A percentile compares a stretch with the other conserved stretches of the same genome.
phyloP scores from a whole-genome alignment of 2,888 invertebrate genomes.

The Lapara coniferarum region DNA sequence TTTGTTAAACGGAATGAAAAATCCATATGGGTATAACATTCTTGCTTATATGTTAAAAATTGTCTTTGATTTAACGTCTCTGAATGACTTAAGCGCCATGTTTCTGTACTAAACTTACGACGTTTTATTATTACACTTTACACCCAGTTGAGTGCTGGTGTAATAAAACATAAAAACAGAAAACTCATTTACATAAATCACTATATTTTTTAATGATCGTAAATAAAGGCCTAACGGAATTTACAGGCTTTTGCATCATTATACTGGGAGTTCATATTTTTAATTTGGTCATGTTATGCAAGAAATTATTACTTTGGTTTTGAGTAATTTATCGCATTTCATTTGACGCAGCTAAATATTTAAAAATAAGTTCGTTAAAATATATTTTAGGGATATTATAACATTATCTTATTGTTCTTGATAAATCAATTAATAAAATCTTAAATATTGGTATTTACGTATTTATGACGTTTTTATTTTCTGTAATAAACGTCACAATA shows the following conservation, averaged over 20 bases:
- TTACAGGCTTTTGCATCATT: neutral
- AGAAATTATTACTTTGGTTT: neutral
- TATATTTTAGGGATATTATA: no score
- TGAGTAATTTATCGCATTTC: neutral
- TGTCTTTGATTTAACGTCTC: neutral
- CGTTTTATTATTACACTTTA: conserved; percentile 11
- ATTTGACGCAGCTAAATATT: neutral
- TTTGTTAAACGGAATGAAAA: no score
- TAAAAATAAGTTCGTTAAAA: no score
- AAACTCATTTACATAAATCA: conserved; percentile 24
- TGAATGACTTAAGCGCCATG: neutral
- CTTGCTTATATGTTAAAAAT: no score
- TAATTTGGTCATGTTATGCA: conserved; percentile 7
- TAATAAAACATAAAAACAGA: conserved; percentile 18
- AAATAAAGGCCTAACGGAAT: conserved; percentile 19
- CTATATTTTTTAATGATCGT: conserved; percentile 13
- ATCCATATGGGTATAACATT: no score
- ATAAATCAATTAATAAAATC: no score
- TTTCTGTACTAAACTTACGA: conserved; percentile 2
- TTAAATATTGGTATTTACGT: no score
- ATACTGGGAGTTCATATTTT: conserved; percentile 1
- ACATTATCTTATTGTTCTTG: no score
- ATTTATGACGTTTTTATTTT: no score
- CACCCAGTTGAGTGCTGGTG: conserved; percentile 1
- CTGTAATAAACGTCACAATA: no score